Base-by-base conservation (phyloP, 1,140 invertebrate genomes). In the Lysiphlebus fabarum region DNA sequence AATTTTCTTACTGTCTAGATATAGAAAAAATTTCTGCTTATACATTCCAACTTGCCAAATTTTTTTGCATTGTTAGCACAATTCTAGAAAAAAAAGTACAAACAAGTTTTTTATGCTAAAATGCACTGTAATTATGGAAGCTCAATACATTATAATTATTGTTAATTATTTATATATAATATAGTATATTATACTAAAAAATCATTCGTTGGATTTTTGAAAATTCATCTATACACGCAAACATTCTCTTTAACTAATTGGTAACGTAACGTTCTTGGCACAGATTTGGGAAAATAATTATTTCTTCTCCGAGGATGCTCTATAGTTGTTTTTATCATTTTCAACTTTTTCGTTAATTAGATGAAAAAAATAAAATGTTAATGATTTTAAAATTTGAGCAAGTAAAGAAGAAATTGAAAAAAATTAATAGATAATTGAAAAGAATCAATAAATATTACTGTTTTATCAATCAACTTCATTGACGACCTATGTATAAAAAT, bases 211-310 rank as follows among this genome's bases (percentile, higher is more conserved):
- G 17, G 17, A 48, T 37, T 51, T 11, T 34, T 17, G 12, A 61
- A 48, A 45, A 11, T 58, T 57, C 53, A 50, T 37, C 14, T 34
- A 44, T 53, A 55, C 41, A 43, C 41, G 58, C 34, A 55, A 58
- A 54, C 38, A 62, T 40, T 43, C 26, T 17, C 57, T 38, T 41
- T 61, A 47, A 60, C 51, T 36, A 62, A 64, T 55, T 60, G 59
- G 53, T 64, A 65, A 64, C 58, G 63, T 73, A 70, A 66, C 67
- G 66, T 74, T 74, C 67, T 74, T 74, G 72, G 70, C 72, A 74
- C 72, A 72, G 62, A 66, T 67, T 67, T 45, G 44, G 59, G 56
- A 41, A 48, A 49, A 57, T 40, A 5, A 40, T 40, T 49, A 50
- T 41, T 33, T 36, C 47, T 48, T 17, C 55, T 47, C 44, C 26